Conservation (phyloP, 2,797 vertebrate species). For the Ciconia nigra region DNA sequence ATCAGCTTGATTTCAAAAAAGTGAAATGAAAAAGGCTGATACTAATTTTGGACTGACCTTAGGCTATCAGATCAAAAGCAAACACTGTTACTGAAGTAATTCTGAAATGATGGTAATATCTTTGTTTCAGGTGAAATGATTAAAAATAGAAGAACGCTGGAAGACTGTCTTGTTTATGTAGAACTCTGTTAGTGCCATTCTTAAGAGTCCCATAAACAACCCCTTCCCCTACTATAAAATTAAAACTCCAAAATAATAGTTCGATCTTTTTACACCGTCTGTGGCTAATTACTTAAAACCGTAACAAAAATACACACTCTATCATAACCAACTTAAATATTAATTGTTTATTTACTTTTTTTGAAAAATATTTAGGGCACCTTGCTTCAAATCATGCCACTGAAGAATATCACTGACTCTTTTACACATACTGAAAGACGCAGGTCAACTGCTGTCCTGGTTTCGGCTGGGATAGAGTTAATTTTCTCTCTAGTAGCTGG, state of each 20-base stretch:
- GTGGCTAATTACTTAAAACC: not conserved
- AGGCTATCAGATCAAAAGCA: conserved; percentile 4
- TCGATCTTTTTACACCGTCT: not conserved
- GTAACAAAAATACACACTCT: not conserved
- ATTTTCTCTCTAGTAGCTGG: too few relatives aligned
- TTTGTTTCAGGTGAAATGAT: not conserved
- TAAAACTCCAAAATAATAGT: not conserved
- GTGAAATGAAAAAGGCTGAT: not conserved
- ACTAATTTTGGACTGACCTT: not conserved
- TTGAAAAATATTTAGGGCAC: not conserved
- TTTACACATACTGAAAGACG: not conserved
- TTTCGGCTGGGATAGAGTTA: too few relatives aligned
- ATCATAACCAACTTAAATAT: not conserved
- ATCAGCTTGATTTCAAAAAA: not conserved
- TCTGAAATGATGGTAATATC: not conserved
- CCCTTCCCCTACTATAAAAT: not conserved
- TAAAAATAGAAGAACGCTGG: not conserved
- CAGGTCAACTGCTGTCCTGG: not conserved
- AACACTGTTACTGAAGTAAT: not conserved
- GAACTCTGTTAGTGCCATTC: not conserved
- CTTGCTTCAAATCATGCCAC: not conserved
- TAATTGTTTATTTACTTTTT: not conserved
- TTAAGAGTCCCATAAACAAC: not conserved
- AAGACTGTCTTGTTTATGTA: not conserved
- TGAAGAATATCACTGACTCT: not conserved